Evolutionary conservation across 2,888 invertebrate genomes (phyloP).

Genomic region (Bhutanitis thaidina): DNA sequence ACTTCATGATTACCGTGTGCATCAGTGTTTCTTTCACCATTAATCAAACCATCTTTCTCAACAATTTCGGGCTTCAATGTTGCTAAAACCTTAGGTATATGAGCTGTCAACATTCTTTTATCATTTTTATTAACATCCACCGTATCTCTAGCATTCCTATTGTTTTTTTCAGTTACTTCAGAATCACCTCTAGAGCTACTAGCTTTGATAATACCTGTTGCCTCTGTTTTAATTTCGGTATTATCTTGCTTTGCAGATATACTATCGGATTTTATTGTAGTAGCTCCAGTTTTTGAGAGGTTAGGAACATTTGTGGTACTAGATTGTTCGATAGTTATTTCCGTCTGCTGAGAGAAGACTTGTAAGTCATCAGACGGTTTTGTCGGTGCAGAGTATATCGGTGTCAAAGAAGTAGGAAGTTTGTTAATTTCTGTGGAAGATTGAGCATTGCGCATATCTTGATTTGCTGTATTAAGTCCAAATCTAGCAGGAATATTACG

Average conservation of each 20-base stretch:
- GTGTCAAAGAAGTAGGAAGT: background rate
- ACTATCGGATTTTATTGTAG: slow-evolving; percentile 2
- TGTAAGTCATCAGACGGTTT: background rate
- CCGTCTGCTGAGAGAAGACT: background rate
- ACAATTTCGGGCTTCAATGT: background rate
- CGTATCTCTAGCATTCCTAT: slow-evolving; percentile 5
- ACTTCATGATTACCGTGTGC: background rate
- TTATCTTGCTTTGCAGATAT: slow-evolving; percentile 3
- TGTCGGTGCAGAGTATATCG: background rate
- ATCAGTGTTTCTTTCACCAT: background rate
- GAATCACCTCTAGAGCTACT: background rate
- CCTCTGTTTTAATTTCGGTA: background rate
- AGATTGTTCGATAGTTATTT: background rate
- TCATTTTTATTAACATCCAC: background rate
- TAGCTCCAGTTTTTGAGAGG: background rate
- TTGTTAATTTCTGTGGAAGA: slow-evolving; percentile 5
- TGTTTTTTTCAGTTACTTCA: background rate
- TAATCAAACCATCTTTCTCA: background rate
- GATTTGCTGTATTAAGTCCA: background rate
- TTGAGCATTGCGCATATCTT: background rate
- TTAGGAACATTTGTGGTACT: background rate
- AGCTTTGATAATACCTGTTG: background rate
- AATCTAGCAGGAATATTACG: slow-evolving; percentile 1
- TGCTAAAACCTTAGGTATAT: background rate
- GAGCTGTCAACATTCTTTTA: background rate